These are phyloP conservation scores for Prorops nasuta DNA, from an alignment of 1,140 invertebrate species.

Conservation along the genomic window DNA sequence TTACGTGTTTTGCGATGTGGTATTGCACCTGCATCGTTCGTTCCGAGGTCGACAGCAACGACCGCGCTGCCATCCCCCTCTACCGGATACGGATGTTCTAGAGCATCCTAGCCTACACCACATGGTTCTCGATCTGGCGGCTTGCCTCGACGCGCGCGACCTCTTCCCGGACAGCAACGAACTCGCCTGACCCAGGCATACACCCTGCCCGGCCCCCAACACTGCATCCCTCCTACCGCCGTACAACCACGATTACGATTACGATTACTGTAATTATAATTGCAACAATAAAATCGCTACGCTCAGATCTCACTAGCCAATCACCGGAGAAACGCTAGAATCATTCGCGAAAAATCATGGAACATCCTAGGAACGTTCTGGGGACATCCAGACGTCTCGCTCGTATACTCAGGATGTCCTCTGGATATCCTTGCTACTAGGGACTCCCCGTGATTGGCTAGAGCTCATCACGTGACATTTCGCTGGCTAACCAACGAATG, in stretches of 20 bases:
- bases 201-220: conserved; percentile 36
- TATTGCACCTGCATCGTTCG: conserved; percentile 79
- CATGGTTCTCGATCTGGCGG: conserved; percentile 79
- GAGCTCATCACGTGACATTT: too few relatives aligned
- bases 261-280: conserved; percentile 52
- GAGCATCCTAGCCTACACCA: conserved; percentile 81
- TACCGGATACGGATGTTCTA: conserved; percentile 87
- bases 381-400: too few relatives aligned
- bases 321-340: too few relatives aligned
- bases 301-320: conserved; percentile 52
- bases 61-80: conserved; percentile 79
- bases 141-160: conserved; percentile 75
- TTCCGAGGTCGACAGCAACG: conserved; percentile 79
- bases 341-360: too few relatives aligned
- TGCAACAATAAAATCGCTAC: conserved; percentile 55
- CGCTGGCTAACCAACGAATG: too few relatives aligned
- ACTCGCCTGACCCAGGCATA: conserved; percentile 68
- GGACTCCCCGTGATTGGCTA: too few relatives aligned
- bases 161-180: conserved; percentile 73
- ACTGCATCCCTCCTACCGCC: conserved; percentile 41
- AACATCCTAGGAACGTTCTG: too few relatives aligned
- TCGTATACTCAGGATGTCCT: too few relatives aligned
- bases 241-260: conserved; percentile 49
- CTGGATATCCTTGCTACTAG: too few relatives aligned
- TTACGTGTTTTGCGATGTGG: conserved; percentile 91